A percentile compares a stretch with the other conserved stretches of the same genome.
Conservation (phyloP, 2,113 vertebrate species). For the Apistogramma diplotaenia region DNA sequence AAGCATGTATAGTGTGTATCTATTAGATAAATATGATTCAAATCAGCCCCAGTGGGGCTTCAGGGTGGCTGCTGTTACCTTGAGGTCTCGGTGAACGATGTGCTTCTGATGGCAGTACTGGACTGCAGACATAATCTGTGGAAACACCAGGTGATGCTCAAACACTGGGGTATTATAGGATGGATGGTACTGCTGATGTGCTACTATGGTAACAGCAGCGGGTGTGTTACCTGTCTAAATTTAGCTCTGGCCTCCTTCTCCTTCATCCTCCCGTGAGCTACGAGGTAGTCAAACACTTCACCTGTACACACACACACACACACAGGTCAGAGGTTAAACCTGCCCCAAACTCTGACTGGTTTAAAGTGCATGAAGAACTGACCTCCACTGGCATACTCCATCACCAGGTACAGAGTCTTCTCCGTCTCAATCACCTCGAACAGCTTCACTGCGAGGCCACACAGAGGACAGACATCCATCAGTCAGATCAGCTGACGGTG, state of each 20-base stretch:
- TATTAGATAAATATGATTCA: too few species aligned
- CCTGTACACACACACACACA: conserved; percentile 6
- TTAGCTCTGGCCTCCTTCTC: conserved; percentile 54
- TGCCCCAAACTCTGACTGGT: not conserved
- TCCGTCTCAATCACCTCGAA: conserved; percentile 49
- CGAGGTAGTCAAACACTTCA: conserved; percentile 56
- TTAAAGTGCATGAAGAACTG: not conserved
- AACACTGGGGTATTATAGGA: conserved; percentile 9
- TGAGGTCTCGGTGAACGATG: conserved; percentile 55
- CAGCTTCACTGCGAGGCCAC: conserved; percentile 38
- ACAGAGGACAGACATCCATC: too few species aligned
- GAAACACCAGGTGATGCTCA: not conserved
- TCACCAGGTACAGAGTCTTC: conserved; percentile 51
- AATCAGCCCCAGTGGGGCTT: not conserved
- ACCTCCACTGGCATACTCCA: conserved; percentile 57
- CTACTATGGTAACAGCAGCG: not conserved
- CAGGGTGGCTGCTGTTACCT: conserved; percentile 15
- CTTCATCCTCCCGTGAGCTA: conserved; percentile 57
- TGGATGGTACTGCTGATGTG: not conserved
- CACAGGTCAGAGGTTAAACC: not conserved
- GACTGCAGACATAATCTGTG: conserved; percentile 52
- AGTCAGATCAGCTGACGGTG: too few species aligned
- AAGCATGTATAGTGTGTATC: too few species aligned
- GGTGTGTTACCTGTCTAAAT: conserved; percentile 47
- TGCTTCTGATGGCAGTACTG: conserved; percentile 60